A percentile compares a stretch with the other conserved stretches of the same genome.
These are phyloP conservation scores for Astur gentilis DNA, from an alignment of 2,113 vertebrate genomes.

Conservation along the genomic window DNA sequence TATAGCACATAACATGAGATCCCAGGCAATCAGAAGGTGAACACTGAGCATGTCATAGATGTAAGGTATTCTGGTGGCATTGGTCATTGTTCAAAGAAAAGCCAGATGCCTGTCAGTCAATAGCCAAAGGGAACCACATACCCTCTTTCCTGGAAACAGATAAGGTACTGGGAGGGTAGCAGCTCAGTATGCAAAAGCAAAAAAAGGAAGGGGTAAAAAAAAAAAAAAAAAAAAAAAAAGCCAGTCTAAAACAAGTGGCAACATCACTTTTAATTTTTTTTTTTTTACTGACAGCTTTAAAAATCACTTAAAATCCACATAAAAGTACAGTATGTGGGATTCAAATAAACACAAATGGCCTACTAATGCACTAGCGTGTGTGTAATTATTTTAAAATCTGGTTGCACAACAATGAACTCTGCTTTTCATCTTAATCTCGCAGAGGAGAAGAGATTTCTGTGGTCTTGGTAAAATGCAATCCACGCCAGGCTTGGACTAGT, in stretches of 20 bases:
- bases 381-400: conserved; percentile 68
- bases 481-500: conserved; percentile 55
- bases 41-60: neutral
- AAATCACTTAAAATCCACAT: conserved; percentile 63
- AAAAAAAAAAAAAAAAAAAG: neutral
- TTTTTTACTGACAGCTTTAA: conserved; percentile 45
- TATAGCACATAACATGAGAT: neutral
- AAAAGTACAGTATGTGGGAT: conserved; percentile 55
- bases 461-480: conserved; percentile 64
- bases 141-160: conserved; percentile 38
- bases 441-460: conserved; percentile 40
- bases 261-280: neutral
- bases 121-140: conserved; percentile 5
- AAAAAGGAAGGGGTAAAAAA: neutral
- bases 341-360: conserved; percentile 64
- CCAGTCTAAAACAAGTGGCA: conserved; percentile 1
- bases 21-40: neutral
- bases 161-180: neutral
- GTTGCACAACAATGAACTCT: conserved; percentile 65
- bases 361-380: conserved; percentile 47
- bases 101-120: neutral
- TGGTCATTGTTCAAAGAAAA: neutral
- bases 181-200: neutral
- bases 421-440: conserved; percentile 60
- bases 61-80: neutral